These are phyloP conservation scores for Synergus umbraculus DNA, from an alignment of 2,888 invertebrate species.

Conservation along the genomic window DNA sequence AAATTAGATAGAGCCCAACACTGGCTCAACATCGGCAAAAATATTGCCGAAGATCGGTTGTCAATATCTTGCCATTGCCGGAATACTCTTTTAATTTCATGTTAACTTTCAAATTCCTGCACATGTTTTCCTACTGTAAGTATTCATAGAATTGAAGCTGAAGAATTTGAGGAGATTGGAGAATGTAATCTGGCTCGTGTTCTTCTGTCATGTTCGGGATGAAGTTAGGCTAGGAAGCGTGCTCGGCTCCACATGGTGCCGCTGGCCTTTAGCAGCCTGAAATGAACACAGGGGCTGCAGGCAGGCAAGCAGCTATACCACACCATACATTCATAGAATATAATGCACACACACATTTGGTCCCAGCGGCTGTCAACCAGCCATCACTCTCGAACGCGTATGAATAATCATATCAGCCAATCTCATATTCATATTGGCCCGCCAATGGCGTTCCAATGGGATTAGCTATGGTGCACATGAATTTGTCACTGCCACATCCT, in stretches of 20 bases:
- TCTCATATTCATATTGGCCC: slow-evolving; percentile 66
- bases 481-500: slow-evolving; percentile 59
- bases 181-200: slow-evolving; percentile 14
- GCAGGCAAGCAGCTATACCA: slow-evolving; percentile 31
- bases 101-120: background rate
- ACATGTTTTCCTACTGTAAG: background rate
- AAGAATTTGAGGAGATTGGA: background rate
- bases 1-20: no score
- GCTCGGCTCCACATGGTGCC: slow-evolving; percentile 56
- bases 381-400: slow-evolving; percentile 67
- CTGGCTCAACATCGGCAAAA: no score
- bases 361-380: slow-evolving; percentile 71
- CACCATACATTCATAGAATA: slow-evolving; percentile 28
- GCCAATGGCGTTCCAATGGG: slow-evolving; percentile 56
- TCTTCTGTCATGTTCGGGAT: slow-evolving; percentile 14
- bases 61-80: no score
- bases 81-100: background rate
- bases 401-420: slow-evolving; percentile 70
- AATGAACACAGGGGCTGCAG: slow-evolving; percentile 52
- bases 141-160: background rate
- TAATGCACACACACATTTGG: slow-evolving; percentile 52
- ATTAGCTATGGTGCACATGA: slow-evolving; percentile 56
- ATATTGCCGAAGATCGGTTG: no score
- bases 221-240: slow-evolving; percentile 52
- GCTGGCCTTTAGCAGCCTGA: slow-evolving; percentile 62